These are phyloP conservation scores for Theodoxus fluviatilis DNA, from an alignment of 2,888 invertebrate genomes.

Conservation along the genomic window DNA sequence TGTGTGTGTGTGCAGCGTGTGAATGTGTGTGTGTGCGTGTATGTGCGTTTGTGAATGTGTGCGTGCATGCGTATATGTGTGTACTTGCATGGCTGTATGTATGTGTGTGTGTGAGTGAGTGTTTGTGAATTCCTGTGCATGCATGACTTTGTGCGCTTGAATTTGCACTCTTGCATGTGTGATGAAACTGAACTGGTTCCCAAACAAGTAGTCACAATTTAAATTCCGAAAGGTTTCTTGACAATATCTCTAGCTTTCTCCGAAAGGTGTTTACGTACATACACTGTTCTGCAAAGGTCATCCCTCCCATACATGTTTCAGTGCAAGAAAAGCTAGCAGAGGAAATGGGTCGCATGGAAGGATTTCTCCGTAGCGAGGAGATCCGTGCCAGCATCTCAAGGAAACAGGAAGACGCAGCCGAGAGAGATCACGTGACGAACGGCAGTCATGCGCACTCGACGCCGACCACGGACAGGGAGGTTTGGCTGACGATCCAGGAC, in stretches of 20 bases:
- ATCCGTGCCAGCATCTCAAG: neutral
- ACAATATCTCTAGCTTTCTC: neutral
- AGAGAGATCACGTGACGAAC: neutral
- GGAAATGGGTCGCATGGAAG: neutral
- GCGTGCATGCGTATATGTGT: neutral
- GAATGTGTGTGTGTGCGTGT: neutral
- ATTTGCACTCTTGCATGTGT: neutral
- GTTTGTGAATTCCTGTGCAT: conserved; percentile 9
- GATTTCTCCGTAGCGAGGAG: conserved; percentile 10
- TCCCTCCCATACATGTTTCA: too few species aligned
- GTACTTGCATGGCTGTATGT: neutral
- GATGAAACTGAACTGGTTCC: too few species aligned
- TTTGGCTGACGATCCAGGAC: conserved; percentile 37
- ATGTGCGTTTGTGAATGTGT: neutral
- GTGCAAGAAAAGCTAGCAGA: conserved; percentile 7
- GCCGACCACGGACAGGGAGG: conserved; percentile 21
- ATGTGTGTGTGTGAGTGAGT: conserved; percentile 11
- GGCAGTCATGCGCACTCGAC: neutral
- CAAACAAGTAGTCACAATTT: neutral
- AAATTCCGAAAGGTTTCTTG: neutral
- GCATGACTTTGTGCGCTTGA: neutral
- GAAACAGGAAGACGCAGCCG: neutral
- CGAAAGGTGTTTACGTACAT: too few species aligned
- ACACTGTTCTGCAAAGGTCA: too few species aligned
- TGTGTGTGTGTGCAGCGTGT: neutral